Evolutionary conservation across 2,888 invertebrate species (phyloP), one percentile per base, ranked within the genome.

Genomic region (Ochropleura leucogaster): DNA sequence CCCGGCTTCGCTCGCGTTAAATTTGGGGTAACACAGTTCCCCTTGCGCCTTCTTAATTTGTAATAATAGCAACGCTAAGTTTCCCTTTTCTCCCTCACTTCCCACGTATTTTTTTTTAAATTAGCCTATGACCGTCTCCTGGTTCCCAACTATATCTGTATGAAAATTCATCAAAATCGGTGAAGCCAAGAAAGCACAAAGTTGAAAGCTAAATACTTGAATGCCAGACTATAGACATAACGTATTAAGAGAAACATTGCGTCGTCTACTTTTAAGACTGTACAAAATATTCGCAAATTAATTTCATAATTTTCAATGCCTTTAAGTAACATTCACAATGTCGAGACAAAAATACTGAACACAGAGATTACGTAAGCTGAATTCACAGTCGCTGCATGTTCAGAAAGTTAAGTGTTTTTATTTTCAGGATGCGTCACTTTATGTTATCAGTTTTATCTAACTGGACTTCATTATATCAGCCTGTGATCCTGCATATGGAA

Each of bases 321-420:
- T 40, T 44, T 55, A 55, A 70, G 44, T 14, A 68, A 77, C 46
- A 47, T 44, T 68, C 42, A 16, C 53, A 77, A 68, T 75, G 68
- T 68, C 44, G 46, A 4, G 60, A 16, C n/a, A 53, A 53, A 75
- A 46, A 77, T 77, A 68, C 68, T 47, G 51, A 42, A 68, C 46
- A 62, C 4, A 30, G 60, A 62, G 60, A 42, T 68, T 77, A 53
- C 60, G 77, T 68, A 77, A 75, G 42, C 60, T 44, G 16, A 68
- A 68, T 68, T 68, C 53, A 30, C 47, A 77, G 53, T 12, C 47
- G 18, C 40, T 62, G 53, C 53, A 68, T 68, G 59, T 53, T 42
- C 68, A 53, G 77, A 77, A 53, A 77, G 30, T 60, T 77, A 77
- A 75, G 16, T 40, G 53, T 62, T 62, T 59, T 47, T 62, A 60